Percentiles rank a stretch among this genome's conserved stretches.
Conservation (phyloP, 1,140 invertebrate genomes). For the Psilanteris sp. region DNA sequence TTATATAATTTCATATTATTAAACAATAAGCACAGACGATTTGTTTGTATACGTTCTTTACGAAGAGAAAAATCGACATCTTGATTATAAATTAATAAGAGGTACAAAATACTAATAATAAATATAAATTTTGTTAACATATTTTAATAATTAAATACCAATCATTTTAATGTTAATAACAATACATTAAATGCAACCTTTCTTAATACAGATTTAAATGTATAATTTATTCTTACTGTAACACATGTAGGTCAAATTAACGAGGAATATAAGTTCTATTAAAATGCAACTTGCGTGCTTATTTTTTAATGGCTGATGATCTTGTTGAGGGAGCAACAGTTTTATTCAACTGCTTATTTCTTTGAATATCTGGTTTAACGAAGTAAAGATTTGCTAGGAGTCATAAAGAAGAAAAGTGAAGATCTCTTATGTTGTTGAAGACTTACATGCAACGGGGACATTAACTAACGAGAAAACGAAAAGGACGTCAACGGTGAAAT, state of each 20-base stretch:
- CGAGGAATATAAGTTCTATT: slow-evolving; percentile 17
- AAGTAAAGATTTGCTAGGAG: slow-evolving; percentile 40
- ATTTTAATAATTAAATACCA: too few species aligned
- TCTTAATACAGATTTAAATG: too few species aligned
- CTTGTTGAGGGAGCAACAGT: slow-evolving; percentile 29
- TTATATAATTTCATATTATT: too few species aligned
- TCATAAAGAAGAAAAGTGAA: slow-evolving; percentile 37
- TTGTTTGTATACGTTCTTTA: too few species aligned
- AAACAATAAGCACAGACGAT: too few species aligned
- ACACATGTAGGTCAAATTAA: slow-evolving; percentile 30
- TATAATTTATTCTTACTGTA: neutral
- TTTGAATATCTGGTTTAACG: slow-evolving; percentile 53
- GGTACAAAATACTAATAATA: too few species aligned
- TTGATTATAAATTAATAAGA: too few species aligned
- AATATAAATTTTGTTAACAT: too few species aligned
- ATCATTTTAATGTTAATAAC: too few species aligned
- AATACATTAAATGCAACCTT: too few species aligned
- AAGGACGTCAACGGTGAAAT: slow-evolving; percentile 29
- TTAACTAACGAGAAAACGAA: slow-evolving; percentile 63
- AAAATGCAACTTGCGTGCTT: slow-evolving; percentile 9
- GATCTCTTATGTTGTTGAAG: slow-evolving; percentile 57
- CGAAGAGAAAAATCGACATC: too few species aligned
- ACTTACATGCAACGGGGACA: slow-evolving; percentile 52
- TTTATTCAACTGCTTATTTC: slow-evolving; percentile 34
- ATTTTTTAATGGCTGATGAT: slow-evolving; percentile 50